Evolutionary conservation across 2,797 vertebrate genomes (phyloP).

Genomic region (Protosalanx chinensis): DNA sequence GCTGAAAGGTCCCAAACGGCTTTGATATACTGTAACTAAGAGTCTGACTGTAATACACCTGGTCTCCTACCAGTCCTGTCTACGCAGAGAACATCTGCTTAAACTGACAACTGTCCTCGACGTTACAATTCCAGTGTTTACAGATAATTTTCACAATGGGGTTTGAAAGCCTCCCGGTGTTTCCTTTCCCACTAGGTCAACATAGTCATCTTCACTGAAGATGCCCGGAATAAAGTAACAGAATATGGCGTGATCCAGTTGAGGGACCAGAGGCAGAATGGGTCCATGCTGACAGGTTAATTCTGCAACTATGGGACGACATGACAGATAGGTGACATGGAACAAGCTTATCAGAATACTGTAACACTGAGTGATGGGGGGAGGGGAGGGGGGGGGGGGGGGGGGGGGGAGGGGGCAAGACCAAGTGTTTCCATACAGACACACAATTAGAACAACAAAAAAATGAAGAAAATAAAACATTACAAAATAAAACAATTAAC

Average conservation of each 20-base stretch:
- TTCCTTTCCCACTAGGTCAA: constrained; percentile 20
- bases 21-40: constrained; percentile 43
- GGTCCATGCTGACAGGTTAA: constrained; percentile 23
- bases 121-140: constrained; percentile 57
- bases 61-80: constrained; percentile 49
- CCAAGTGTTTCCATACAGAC: background rate
- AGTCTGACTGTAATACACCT: constrained; percentile 57
- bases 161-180: constrained; percentile 23
- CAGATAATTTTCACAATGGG: constrained; percentile 31
- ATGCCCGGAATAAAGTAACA: constrained; percentile 42
- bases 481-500: background rate
- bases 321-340: constrained; percentile 31
- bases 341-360: constrained; percentile 32
- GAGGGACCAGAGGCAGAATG: constrained; percentile 37
- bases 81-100: constrained; percentile 45
- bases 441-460: constrained; percentile 11
- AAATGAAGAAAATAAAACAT: background rate
- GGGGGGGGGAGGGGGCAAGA: constrained; percentile 19
- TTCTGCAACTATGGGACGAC: constrained; percentile 1
- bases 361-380: constrained; percentile 20
- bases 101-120: constrained; percentile 30
- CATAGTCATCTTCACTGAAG: constrained; percentile 63
- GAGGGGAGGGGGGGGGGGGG: constrained; percentile 15
- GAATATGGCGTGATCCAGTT: constrained; percentile 19
- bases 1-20: constrained; percentile 41